Conservation (phyloP, 2,797 vertebrate genomes). For the Arctocebus calabarensis region DNA sequence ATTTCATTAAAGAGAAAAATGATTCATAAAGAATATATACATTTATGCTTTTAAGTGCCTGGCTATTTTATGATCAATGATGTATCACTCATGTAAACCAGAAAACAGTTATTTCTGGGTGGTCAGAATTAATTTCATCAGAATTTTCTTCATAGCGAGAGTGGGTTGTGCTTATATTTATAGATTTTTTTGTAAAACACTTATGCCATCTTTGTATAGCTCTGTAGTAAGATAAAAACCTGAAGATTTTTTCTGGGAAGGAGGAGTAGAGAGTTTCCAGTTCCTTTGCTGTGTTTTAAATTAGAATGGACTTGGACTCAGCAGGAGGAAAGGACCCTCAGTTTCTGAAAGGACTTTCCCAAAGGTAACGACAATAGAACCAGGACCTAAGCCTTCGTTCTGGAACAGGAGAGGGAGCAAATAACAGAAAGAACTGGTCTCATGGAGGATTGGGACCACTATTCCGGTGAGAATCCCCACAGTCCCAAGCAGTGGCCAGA, state of each 20-base stretch:
- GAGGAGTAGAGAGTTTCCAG: not conserved
- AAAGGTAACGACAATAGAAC: not conserved
- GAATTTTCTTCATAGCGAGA: not conserved
- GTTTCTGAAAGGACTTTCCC: not conserved
- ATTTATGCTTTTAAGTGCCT: constrained; percentile 33
- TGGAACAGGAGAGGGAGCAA: not conserved
- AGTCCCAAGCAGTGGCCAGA: not conserved
- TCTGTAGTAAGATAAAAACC: not conserved
- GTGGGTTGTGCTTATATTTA: not conserved
- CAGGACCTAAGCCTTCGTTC: not conserved
- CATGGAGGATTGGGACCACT: fast-evolving
- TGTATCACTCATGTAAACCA: not conserved
- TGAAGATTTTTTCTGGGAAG: not conserved
- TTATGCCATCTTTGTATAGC: not conserved
- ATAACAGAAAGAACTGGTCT: not conserved
- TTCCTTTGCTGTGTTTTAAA: not conserved
- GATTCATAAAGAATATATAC: not conserved
- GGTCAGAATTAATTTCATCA: not conserved
- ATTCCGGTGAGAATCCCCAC: not conserved
- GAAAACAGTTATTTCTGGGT: not conserved
- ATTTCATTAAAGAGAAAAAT: constrained; percentile 45
- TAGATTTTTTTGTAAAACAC: not conserved
- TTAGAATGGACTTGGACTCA: not conserved
- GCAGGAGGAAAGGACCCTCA: not conserved
- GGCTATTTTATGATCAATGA: not conserved